Base-by-base conservation (phyloP, 1,140 invertebrate genomes). In the Ptiloglossa arizonensis region DNA sequence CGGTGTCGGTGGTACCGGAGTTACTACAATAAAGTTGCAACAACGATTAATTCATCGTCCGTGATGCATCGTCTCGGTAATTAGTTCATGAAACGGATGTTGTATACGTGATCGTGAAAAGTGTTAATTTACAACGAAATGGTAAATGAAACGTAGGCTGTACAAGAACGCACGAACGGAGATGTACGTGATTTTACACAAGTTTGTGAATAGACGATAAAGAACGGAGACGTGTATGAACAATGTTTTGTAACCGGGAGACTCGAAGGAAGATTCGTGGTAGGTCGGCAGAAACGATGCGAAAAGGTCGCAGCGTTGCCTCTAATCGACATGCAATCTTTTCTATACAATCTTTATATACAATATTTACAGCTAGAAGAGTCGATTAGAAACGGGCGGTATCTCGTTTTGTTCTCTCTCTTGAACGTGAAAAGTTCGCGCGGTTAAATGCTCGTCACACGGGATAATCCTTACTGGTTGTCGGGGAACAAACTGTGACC, bases 401-500 rank as follows among this genome's bases (percentile, higher is more conserved):
- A 63, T 66, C 52, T 68, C 13, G n/a, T n/a, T n/a, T n/a, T n/a
- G n/a, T n/a, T 80, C 22, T 54, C 67, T 35, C 5, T 60, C 27
- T 56, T 44, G 67, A 48, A 6, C 35, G 35, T 46, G 59, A 67
- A 48, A 44, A 71, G 22, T 48, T 66, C n/a, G 9, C 35, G 41
- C 11, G 54, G n/a, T 38, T 73, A n/a, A 70, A 48, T 41, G 64
- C n/a, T n/a, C 13, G 27, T 41, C n/a, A 29, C 67, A 41, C 22
- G 48, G 70, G 57, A 64, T 63, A 66, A 80, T 86, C 72, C 91
- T 92, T 92, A 92, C 91, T 88, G 81, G 74, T 64, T 71, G 82
- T 86, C 59, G 87, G 69, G 22, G 82, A 87, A 88, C 94, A 94
- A 86, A 89, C 81, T 52, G 87, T 89, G 79, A 93, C 90, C 24